Conservation (phyloP, 1,140 invertebrate species). For the Cherax quadricarinatus region DNA sequence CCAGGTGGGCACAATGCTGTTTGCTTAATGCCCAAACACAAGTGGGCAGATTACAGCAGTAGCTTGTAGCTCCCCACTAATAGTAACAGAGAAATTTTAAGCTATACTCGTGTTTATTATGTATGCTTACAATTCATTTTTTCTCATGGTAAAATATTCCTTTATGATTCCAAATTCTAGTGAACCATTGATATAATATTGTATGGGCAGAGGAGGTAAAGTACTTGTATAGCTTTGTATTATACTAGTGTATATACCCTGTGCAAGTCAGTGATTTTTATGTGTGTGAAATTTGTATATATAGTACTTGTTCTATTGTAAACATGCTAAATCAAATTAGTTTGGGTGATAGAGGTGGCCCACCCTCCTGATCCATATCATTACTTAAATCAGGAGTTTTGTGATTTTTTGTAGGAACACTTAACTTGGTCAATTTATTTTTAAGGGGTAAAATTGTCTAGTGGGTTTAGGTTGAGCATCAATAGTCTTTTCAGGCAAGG, state of each 20-base stretch:
- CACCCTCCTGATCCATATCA: conserved; percentile 64
- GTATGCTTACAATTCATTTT: conserved; percentile 6
- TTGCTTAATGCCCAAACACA: conserved; percentile 23
- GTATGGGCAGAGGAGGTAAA: conserved; percentile 19
- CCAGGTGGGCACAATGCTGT: neutral
- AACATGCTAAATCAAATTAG: conserved; percentile 56
- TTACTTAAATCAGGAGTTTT: conserved; percentile 23
- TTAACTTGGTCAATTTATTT: conserved; percentile 6
- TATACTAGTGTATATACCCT: conserved; percentile 64
- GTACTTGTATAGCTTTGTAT: conserved; percentile 37
- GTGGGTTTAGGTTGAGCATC: too few relatives aligned
- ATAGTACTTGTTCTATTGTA: conserved; percentile 46
- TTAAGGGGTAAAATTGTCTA: neutral
- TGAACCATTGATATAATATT: conserved; percentile 31
- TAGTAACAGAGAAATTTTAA: neutral
- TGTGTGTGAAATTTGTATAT: conserved; percentile 59
- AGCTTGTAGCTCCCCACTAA: conserved; percentile 28
- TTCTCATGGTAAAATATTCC: neutral
- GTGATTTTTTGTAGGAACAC: conserved; percentile 18
- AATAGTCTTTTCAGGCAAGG: neutral
- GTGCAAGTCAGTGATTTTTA: conserved; percentile 39
- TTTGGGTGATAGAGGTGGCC: conserved; percentile 45
- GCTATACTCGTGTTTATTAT: conserved; percentile 11
- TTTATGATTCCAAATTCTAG: conserved; percentile 29
- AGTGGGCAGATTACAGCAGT: neutral